These are phyloP conservation scores for Myiotriccus ornatus DNA, from an alignment of 2,797 vertebrate genomes.

Conservation along the genomic window DNA sequence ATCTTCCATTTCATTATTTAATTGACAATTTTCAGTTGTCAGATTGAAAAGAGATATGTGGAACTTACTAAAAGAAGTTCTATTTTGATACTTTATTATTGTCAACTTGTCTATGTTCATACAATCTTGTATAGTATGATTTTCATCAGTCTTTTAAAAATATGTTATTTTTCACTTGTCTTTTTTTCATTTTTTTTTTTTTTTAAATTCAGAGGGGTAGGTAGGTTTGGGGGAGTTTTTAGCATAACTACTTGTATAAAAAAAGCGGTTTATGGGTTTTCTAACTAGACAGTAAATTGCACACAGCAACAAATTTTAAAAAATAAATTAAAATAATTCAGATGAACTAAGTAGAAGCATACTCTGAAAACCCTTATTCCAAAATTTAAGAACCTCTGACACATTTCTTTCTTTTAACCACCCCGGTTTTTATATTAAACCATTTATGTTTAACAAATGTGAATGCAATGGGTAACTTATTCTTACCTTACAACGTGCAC, in stretches of 20 bases:
- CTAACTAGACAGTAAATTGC: not conserved
- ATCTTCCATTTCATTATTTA: not conserved
- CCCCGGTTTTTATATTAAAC: not conserved
- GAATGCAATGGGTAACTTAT: not conserved
- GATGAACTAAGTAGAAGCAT: not conserved
- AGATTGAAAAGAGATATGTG: not conserved
- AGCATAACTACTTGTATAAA: not conserved
- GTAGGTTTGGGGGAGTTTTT: not conserved
- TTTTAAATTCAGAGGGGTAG: not conserved
- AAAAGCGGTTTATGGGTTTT: not conserved
- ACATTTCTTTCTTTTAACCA: not conserved
- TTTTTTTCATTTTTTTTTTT: too few species aligned
- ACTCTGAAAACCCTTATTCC: not conserved
- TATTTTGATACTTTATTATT: not conserved
- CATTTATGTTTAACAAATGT: not conserved
- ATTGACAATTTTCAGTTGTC: not conserved
- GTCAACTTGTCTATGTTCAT: not conserved
- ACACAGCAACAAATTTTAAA: not conserved
- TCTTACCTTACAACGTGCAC: not conserved
- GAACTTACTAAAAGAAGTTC: not conserved
- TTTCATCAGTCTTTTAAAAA: not conserved
- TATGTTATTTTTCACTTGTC: accelerated
- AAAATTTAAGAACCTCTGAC: not conserved
- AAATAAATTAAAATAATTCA: not conserved
- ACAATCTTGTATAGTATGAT: not conserved